Evolutionary conservation across 2,113 vertebrate genomes (phyloP), one percentile per base, ranked within the genome.

Genomic region (Siphamia tubifer): DNA sequence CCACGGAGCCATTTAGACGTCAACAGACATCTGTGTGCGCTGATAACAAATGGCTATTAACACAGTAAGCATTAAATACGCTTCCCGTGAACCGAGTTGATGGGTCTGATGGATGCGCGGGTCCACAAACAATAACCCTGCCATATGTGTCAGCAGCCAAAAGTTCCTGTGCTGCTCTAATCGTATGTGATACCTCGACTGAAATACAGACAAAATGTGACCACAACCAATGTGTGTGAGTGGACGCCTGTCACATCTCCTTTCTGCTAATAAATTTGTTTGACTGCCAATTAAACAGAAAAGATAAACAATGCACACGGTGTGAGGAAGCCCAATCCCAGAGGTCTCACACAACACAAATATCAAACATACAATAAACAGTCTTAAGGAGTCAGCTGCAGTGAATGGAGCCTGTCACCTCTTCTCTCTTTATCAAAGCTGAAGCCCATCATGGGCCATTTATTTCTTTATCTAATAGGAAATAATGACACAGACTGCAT

Each of bases 31-130:
- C 94, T 94, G 94, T 89, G 94, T 88, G 91, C 90, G 91, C 91
- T 89, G 93, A 95, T 94, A 94, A 91, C 93, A 92, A 92, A 93
- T 91, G 92, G 91, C 93, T 92, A 93, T 92, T 94, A 93, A 94
- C 92, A 92, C 42, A 17, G 58, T 3, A 13, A 30, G 64, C 28
- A 13, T 45, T 57, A 57, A 76, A 56, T 30, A 57, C 8, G 23
- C 31, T 27, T 53, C 9, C 17, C 17, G 36, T 38, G 66, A 51
- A n/a, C 51, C 35, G 15, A 21, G 63, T 12, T n/a, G 39, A 55
- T 34, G 25, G 63, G 27, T 45, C 40, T 44, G 64, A 61, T 30
- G 48, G 56, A 73, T 52, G 61, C 34, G 2, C 23, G 15, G n/a
- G 36, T 8, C 35, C 17, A 0, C 48, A 2, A 2, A 54, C 57